Base-by-base conservation (phyloP, 2,797 vertebrate species). In the Myoxocephalus aenaeus region DNA sequence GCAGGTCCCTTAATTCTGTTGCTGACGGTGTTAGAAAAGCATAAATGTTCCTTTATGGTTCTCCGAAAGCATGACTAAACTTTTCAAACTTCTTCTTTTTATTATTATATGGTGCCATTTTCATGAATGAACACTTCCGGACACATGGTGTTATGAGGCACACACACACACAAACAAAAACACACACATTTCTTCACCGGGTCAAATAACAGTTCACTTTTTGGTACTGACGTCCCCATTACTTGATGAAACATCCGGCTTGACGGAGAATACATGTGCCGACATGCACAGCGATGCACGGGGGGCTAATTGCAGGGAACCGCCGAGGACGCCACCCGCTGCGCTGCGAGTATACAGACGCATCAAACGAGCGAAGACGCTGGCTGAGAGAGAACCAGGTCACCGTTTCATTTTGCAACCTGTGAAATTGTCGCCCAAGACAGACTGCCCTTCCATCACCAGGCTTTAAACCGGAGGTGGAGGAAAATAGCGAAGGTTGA, bases 261-360 rank as follows among this genome's bases (percentile, higher is more conserved):
- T 80, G 80, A 70, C 77, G 72, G 64, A 10, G 42, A 63, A 53
- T 76, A 72, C 18, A 73, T 66, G 66, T 61, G 71, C 71, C 2
- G 57, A 68, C 65, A 44, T 68, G 54, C 74, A 74, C 65, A 63
- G 74, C 2, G 4, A 69, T 70, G 68, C 77, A 73, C 84, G 44
- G 80, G 76, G 84, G 89, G 86, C 74, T 90, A 91, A 89, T 87
- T 91, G 86, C 86, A 74, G 73, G 27, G 72, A 84, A 81, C 70
- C 12, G 25, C 20, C 42, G 58, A 65, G 73, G 76, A 89, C 70
- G 56, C 44, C 54, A 46, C 79, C 89, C 72, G 80, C 88, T 86
- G 87, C 0, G 74, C 63, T 53, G 38, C 50, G 75, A 86, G 64
- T 68, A 69, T 20, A 77, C 80, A 68, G 29, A 68, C 34, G 72